Base-by-base conservation (phyloP, 1,140 invertebrate genomes). In the Trialeurodes vaporariorum region DNA sequence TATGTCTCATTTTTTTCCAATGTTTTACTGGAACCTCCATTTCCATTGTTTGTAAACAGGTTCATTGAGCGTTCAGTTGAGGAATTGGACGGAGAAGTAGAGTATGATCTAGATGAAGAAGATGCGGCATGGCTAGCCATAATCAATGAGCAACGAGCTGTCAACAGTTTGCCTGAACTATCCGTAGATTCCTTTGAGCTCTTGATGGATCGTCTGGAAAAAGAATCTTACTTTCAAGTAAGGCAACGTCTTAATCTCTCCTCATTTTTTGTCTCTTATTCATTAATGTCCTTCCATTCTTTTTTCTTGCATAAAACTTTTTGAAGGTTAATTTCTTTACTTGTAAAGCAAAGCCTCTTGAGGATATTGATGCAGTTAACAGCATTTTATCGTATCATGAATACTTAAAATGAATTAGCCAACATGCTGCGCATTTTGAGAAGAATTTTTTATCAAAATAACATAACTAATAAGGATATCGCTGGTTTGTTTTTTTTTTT, bases 91-190 rank as follows among this genome's bases (percentile, higher is more conserved):
- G 90, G 87, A 69, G 86, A 89, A 79, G 85, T 98, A 1, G 96
- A 98, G 76, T 98, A 98, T 84, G 96, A 98, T 82, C 88, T 98
- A 70, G 96, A 98, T 79, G 96, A 98, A 79, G 95, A 98, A 80
- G 95, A 98, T 76, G 90, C 90, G 61, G 91, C 92, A 0, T 98
- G 94, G 95, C 76, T 98, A 59, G 83, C 87, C 63, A 83, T 96
- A 58, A 88, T 96, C 63, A 98, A 98, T 78, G 88, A 93, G 72
- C 85, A 85, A 72, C 80, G 93, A 67, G 79, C 83, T 71, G 84
- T 85, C 25, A 82, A 86, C 63, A 84, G 85, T 2, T 75, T 94
- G 2, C 77, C 84, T 1, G 77, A 81, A 62, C 86, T 96, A n/a
- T 85, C 86, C 64, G 85, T 91, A 27, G 91, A 96, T 75, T 90